Percentiles rank a stretch among this genome's conserved stretches.
Conservation (phyloP, 2,113 vertebrate genomes). For the Larimichthys polyactis region DNA sequence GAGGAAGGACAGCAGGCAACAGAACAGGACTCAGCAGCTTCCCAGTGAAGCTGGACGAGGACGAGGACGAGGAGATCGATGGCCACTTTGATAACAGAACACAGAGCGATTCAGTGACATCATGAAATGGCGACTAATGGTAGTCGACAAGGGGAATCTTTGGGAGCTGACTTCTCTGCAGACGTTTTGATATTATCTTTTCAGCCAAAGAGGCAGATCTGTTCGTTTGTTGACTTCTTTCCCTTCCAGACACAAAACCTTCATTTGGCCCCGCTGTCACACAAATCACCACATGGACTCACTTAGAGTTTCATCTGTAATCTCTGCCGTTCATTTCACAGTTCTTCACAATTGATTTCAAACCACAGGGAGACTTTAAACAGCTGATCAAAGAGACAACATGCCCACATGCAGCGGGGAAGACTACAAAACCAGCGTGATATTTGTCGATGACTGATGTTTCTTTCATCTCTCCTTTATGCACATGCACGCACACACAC, state of each 20-base stretch:
- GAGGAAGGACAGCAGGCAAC: no score
- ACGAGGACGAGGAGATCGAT: no score
- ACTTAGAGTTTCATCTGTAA: not conserved
- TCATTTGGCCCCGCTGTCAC: not conserved
- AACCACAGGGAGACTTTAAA: constrained; percentile 6
- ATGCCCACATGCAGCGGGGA: not conserved
- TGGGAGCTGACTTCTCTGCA: no score
- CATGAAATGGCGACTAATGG: no score
- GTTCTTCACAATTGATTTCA: not conserved
- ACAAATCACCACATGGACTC: not conserved
- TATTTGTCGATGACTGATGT: not conserved
- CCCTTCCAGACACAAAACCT: not conserved
- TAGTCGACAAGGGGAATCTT: no score
- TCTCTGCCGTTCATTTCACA: not conserved
- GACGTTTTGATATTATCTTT: no score
- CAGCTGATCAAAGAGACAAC: not conserved
- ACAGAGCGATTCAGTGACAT: no score
- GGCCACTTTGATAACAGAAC: no score
- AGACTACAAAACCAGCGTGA: not conserved
- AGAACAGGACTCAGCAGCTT: no score
- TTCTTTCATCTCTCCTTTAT: constrained; percentile 1
- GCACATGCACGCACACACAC: no score
- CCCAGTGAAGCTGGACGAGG: no score
- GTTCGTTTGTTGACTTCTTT: not conserved
- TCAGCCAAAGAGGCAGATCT: no score